A percentile compares a stretch with the other conserved stretches of the same genome.
Evolutionary conservation across 2,888 invertebrate species (phyloP).

Genomic region (Poecilobothrus nobilitatus): DNA sequence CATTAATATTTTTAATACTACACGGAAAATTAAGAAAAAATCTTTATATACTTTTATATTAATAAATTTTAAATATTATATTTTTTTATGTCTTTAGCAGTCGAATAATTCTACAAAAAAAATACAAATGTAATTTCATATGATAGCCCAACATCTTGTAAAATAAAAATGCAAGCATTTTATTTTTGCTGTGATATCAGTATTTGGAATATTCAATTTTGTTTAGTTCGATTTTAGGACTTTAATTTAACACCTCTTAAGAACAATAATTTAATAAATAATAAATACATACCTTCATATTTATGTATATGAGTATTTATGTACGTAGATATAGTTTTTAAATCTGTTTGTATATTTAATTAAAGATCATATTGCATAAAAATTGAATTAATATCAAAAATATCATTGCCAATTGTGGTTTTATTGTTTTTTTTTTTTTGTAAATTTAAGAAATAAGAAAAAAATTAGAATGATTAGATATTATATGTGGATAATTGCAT

Average conservation of each 20-base stretch:
- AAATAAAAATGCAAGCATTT: not conserved
- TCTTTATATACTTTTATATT: no score
- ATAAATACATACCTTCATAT: no score
- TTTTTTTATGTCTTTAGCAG: no score
- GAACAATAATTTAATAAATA: not conserved
- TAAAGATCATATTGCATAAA: not conserved
- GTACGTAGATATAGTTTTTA: no score
- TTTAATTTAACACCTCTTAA: not conserved
- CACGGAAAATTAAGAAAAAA: no score
- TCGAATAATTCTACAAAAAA: no score
- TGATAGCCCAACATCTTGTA: no score
- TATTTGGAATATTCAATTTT: not conserved
- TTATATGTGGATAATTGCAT: not conserved
- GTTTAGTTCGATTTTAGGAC: not conserved
- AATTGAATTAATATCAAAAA: not conserved
- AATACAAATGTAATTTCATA: no score
- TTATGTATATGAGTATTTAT: no score
- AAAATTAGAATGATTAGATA: not conserved
- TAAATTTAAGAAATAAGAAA: not conserved
- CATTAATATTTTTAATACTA: no score
- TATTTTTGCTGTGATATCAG: not conserved
- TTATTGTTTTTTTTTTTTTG: not conserved
- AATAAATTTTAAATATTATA: no score
- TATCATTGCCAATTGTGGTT: conserved; percentile 6
- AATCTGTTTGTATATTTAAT: not conserved